phyloP scores from a whole-genome alignment of 2,797 vertebrate genomes.

The Alosa sapidissima region DNA sequence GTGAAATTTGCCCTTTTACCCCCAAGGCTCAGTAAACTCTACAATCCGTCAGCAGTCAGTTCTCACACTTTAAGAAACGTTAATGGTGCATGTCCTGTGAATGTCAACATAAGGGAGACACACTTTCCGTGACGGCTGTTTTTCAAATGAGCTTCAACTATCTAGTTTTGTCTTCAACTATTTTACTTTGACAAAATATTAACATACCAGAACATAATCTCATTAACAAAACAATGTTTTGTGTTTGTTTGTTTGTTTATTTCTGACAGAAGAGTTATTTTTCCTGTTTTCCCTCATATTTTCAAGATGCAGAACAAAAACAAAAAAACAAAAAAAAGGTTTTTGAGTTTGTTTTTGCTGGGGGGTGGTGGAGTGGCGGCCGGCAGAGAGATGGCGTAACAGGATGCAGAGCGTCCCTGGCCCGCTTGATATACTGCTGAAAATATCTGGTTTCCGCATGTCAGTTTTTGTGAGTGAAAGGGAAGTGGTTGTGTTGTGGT shows the following conservation, averaged over 20 bases:
- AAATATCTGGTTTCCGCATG: constrained; percentile 23
- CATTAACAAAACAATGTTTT: neutral
- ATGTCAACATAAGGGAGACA: neutral
- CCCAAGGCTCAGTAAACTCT: neutral
- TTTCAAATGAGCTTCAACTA: neutral
- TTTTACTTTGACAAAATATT: neutral
- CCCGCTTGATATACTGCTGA: constrained; percentile 6
- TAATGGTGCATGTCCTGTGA: neutral
- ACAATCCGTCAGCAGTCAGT: neutral
- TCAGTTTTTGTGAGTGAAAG: constrained; percentile 22
- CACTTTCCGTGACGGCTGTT: neutral
- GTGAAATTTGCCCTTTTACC: neutral
- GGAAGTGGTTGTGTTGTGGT: constrained; percentile 25
- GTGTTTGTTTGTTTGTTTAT: neutral
- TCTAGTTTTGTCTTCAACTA: neutral
- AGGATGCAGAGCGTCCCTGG: neutral
- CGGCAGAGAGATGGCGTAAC: neutral
- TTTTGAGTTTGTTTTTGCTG: neutral
- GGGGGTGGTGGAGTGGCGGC: neutral
- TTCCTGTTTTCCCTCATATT: neutral
- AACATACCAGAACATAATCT: neutral
- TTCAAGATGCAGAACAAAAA: neutral
- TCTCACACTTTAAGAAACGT: neutral
- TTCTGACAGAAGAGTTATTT: neutral
- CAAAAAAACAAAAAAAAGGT: neutral